These are phyloP conservation scores for Onychomys arenicola DNA, from an alignment of 2,797 vertebrate species.

Conservation along the genomic window DNA sequence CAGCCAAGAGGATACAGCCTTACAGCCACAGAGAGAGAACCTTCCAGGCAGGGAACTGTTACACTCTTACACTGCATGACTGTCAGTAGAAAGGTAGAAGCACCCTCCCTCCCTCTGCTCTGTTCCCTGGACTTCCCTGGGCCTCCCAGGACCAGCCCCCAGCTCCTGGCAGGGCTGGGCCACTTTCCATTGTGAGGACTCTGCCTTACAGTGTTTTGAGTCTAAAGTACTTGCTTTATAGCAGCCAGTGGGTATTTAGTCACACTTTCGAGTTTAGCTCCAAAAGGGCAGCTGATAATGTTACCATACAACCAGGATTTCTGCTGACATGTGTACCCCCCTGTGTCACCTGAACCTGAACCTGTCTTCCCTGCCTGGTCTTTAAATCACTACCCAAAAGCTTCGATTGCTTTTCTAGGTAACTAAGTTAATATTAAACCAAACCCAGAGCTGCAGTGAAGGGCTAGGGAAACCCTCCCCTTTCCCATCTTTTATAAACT, in stretches of 20 bases:
- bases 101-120: not conserved
- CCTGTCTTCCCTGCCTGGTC: not conserved
- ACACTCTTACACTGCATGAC: rapidly evolving
- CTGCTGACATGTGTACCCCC: conserved; percentile 56
- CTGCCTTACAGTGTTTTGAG: conserved; percentile 35
- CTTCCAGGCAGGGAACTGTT: not conserved
- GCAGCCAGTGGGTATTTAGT: conserved; percentile 42
- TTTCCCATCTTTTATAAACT: not conserved
- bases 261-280: conserved; percentile 68
- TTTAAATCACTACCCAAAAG: conserved; percentile 42
- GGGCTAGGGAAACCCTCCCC: not conserved
- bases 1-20: conserved; percentile 1
- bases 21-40: conserved; percentile 22
- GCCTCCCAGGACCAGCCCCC: not conserved
- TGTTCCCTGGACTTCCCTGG: not conserved
- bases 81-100: not conserved
- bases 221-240: conserved; percentile 82
- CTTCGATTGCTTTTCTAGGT: conserved; percentile 58
- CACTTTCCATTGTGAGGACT: not conserved
- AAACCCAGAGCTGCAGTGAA: not conserved
- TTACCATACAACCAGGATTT: conserved; percentile 50
- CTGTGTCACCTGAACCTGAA: conserved; percentile 50
- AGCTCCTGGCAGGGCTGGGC: not conserved
- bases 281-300: conserved; percentile 84
- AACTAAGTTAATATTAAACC: conserved; percentile 74